phyloP scores from a whole-genome alignment of 2,113 vertebrate genomes.

The Malurus melanocephalus region DNA sequence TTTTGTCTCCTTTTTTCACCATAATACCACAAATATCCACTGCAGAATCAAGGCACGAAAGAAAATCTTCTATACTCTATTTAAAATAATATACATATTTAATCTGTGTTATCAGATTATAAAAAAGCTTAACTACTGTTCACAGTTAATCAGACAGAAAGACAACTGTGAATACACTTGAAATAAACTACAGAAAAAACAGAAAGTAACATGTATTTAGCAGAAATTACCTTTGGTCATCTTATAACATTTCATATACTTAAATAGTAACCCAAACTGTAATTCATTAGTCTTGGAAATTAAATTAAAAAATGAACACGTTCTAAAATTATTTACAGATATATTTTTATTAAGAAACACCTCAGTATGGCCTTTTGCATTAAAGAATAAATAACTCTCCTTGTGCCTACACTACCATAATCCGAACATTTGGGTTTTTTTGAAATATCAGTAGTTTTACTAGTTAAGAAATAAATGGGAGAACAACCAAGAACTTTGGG shows the following conservation, averaged over 20 bases:
- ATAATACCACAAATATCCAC: constrained; percentile 89
- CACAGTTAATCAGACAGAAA: not conserved
- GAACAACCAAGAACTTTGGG: not conserved
- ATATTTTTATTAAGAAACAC: not conserved
- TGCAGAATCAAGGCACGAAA: constrained; percentile 81
- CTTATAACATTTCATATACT: not conserved
- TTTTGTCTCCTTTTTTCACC: constrained; percentile 94
- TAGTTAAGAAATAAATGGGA: not conserved
- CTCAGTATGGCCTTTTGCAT: not conserved
- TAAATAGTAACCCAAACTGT: not conserved
- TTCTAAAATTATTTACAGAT: not conserved
- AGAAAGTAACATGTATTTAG: not conserved
- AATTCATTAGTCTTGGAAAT: not conserved
- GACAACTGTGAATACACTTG: not conserved
- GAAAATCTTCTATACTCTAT: constrained; percentile 90
- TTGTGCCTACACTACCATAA: not conserved
- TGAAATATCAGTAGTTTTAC: not conserved
- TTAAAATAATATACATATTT: not conserved
- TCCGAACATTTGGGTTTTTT: rapidly evolving
- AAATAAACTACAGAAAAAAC: not conserved
- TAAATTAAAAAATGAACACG: not conserved
- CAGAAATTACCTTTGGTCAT: not conserved
- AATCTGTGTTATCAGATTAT: not conserved
- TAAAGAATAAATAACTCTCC: not conserved
- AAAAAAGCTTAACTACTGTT: not conserved